Base-by-base conservation (phyloP, 2,797 vertebrate species). In the Myripristis murdjan region DNA sequence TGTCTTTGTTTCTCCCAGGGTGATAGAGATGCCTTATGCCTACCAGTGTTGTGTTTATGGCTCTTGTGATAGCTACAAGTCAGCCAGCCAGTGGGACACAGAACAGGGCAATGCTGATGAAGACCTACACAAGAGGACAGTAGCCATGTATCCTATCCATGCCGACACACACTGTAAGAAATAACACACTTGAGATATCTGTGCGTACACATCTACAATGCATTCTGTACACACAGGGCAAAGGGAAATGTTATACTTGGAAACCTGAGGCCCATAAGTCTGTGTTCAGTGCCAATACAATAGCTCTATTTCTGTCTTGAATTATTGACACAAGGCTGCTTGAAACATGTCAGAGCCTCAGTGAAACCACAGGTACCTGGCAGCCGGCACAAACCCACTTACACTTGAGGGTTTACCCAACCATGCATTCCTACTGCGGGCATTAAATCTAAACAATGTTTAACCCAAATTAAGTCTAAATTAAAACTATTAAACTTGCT, bases 41-140 rank as follows among this genome's bases (percentile, higher is more conserved):
- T 99, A 99, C 89, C 98, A 99, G 91, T 99, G 98, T 90, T 99
- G 98, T 20, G 93, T 96, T 39, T 99, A 97, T 0, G 95, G 96
- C 2, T 90, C 93, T 64, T 98, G 97, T 70, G 91, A 92, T 39
- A 90, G 92, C 89, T 96, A 97, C 92, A 96, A 95, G 85, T 65
- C 90, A 11, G 72, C 84, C 2, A 87, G 76, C 82, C 96, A 95
- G 33, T 95, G 95, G 96, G 95, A 96, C 46, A 79, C 88, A 0
- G 96, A 96, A 74, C 92, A 92, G 18, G 93, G 87, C 76, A 93
- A 84, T 46, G 92, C 93, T 23, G 95, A 96, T 2, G 96, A 97
- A 18, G 96, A 97, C 58, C 60, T 94, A 14, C 95, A 96, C 44
- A 97, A 95, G 90, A 96, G 91, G 83, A 94, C 91, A 8, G 65